These are phyloP conservation scores for Heliconius sara DNA, from an alignment of 2,888 invertebrate species.

Conservation along the genomic window DNA sequence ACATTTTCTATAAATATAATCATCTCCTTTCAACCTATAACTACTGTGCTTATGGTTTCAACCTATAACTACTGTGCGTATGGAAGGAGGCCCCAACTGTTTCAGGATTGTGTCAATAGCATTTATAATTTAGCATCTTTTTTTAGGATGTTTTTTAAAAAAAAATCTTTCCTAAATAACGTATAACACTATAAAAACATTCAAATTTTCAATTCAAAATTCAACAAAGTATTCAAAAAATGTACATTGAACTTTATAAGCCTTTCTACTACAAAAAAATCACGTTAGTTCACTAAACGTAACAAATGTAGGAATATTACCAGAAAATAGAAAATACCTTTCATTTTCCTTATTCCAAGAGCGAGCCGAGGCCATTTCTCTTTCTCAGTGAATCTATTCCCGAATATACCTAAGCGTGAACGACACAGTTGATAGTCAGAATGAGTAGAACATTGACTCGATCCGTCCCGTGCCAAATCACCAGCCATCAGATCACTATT, in stretches of 20 bases:
- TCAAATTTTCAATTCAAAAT: neutral
- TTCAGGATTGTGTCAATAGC: neutral
- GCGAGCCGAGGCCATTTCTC: slow-evolving; percentile 43
- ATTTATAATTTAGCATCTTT: neutral
- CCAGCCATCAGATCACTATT: slow-evolving; percentile 53
- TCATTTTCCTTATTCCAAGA: slow-evolving; percentile 34
- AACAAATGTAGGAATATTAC: slow-evolving; percentile 41
- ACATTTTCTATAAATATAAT: too few species aligned
- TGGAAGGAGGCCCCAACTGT: too few species aligned
- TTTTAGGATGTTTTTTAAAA: too few species aligned
- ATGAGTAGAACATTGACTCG: slow-evolving; percentile 52
- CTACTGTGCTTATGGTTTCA: neutral
- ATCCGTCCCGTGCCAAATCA: slow-evolving; percentile 55
- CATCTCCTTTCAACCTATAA: neutral
- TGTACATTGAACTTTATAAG: slow-evolving; percentile 17
- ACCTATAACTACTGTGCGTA: neutral
- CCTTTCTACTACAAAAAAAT: slow-evolving; percentile 7
- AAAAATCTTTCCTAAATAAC: too few species aligned
- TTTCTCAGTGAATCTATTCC: slow-evolving; percentile 43
- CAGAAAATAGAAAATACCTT: slow-evolving; percentile 39
- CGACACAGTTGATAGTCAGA: slow-evolving; percentile 53
- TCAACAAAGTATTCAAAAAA: neutral
- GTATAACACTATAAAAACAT: neutral
- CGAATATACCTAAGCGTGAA: slow-evolving; percentile 44
- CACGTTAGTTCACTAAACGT: slow-evolving; percentile 33